Conservation (phyloP, 2,888 invertebrate genomes). For the Alloplasta piceator region DNA sequence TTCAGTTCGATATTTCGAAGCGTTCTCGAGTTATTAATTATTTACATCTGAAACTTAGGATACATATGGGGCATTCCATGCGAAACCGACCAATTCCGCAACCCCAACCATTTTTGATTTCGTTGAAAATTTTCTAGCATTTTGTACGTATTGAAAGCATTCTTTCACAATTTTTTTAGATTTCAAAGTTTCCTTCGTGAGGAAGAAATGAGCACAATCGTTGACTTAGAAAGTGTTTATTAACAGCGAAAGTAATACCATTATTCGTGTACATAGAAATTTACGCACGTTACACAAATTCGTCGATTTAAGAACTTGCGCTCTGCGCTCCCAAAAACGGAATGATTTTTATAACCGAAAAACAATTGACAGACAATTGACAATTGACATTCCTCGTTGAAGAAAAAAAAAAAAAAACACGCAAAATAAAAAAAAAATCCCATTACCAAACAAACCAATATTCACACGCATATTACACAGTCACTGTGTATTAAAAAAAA, state of each 20-base stretch:
- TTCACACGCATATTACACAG: conserved; percentile 39
- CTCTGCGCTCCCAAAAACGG: conserved; percentile 43
- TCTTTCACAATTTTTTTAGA: too few species aligned
- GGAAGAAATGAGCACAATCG: background rate
- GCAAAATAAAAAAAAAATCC: conserved; percentile 44
- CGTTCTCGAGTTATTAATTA: too few species aligned
- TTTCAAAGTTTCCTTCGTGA: too few species aligned
- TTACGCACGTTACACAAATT: conserved; percentile 38
- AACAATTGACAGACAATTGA: conserved; percentile 16
- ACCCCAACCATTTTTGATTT: too few species aligned
- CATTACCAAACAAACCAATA: conserved; percentile 55
- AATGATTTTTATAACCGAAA: conserved; percentile 48
- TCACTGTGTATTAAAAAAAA: background rate
- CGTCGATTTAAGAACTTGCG: conserved; percentile 24
- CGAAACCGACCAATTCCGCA: too few species aligned
- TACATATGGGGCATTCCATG: too few species aligned
- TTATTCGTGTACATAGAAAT: conserved; percentile 69
- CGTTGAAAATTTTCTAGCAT: too few species aligned
- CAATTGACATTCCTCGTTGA: conserved; percentile 21
- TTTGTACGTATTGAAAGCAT: too few species aligned
- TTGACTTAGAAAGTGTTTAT: conserved; percentile 79
- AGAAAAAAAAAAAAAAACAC: conserved; percentile 12
- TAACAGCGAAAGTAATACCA: conserved; percentile 76
- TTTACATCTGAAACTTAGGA: too few species aligned
- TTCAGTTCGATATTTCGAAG: too few species aligned